A percentile compares a stretch with the other conserved stretches of the same genome.
Evolutionary conservation across 2,888 invertebrate genomes (phyloP).

Genomic region (Limnephilus lunatus): DNA sequence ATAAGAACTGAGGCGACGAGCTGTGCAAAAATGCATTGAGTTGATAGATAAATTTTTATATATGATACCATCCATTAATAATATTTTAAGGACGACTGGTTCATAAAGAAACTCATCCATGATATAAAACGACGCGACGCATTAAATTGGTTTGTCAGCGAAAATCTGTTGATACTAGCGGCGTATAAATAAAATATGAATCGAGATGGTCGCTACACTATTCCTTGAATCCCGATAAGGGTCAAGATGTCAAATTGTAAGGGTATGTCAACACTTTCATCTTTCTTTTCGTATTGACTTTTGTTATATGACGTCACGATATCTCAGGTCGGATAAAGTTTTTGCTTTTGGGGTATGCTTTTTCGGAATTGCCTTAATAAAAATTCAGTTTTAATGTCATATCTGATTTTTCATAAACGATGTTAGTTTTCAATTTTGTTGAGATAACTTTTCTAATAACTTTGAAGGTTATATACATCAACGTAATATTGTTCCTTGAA

Average conservation of each 20-base stretch:
- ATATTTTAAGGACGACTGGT: no score
- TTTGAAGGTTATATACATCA: no score
- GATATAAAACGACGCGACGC: not conserved
- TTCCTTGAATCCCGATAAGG: not conserved
- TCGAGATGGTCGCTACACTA: not conserved
- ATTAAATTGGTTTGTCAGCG: not conserved
- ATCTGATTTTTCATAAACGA: not conserved
- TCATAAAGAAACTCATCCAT: not conserved
- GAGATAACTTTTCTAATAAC: no score
- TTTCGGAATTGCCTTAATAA: not conserved
- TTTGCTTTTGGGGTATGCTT: not conserved
- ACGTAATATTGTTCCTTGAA: no score
- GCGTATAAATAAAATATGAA: not conserved
- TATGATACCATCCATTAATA: no score
- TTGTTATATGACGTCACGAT: not conserved
- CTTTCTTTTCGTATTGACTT: slow-evolving; percentile 12
- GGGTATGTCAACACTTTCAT: not conserved
- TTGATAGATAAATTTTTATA: no score
- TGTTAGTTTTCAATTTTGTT: not conserved
- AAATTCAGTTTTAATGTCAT: not conserved
- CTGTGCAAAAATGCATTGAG: no score
- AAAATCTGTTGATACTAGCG: not conserved
- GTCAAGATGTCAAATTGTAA: slow-evolving; percentile 20
- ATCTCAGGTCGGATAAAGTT: not conserved
- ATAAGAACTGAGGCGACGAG: no score